Evolutionary conservation across 2,797 vertebrate species (phyloP).

Genomic region (Poecilia gillii): DNA sequence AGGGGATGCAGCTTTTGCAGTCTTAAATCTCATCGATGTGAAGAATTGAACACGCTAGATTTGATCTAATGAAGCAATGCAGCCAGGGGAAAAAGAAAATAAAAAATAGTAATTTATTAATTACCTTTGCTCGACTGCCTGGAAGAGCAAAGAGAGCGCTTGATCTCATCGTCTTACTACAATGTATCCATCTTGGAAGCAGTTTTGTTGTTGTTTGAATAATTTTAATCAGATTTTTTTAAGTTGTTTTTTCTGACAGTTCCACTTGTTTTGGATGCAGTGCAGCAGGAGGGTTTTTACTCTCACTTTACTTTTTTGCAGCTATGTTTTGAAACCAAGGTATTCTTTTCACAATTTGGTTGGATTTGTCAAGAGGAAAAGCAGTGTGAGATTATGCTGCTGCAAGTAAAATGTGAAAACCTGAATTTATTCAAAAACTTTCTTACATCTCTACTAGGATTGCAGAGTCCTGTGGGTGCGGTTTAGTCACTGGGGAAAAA

Average conservation of each 20-base stretch:
- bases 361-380: not conserved
- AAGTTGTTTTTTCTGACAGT: not conserved
- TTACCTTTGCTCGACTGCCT: not conserved
- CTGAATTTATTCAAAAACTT: not conserved
- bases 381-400: not conserved
- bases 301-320: not conserved
- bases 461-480: not conserved
- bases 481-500: not conserved
- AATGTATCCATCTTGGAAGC: not conserved
- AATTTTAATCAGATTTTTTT: not conserved
- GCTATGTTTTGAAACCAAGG: too few relatives aligned
- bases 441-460: not conserved
- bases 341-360: not conserved
- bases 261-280: not conserved
- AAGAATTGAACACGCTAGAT: not conserved
- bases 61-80: not conserved
- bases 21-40: not conserved
- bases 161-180: not conserved
- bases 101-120: not conserved
- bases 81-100: not conserved
- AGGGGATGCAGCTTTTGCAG: not conserved
- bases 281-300: not conserved
- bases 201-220: not conserved
- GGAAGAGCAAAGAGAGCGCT: not conserved
- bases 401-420: not conserved